phyloP scores from a whole-genome alignment of 2,797 vertebrate genomes.

The Triplophysa yarkandensis region DNA sequence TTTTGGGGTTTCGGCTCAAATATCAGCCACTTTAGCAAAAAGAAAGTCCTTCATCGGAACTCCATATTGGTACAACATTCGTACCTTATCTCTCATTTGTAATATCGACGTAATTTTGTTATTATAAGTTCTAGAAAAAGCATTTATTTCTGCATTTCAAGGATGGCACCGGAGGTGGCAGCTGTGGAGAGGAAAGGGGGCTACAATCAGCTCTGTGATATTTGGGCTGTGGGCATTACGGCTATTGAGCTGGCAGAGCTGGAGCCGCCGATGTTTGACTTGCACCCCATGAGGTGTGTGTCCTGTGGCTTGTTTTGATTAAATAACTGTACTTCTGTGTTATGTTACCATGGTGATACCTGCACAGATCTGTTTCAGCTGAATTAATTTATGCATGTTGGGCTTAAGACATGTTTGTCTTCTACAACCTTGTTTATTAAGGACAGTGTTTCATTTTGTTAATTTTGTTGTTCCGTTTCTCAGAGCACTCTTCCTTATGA shows the following conservation, averaged over 20 bases:
- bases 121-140: not conserved
- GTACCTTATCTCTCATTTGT: not conserved
- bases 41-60: conserved; percentile 99
- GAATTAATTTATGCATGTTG: not conserved
- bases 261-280: conserved; percentile 97
- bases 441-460: not conserved
- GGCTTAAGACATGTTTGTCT: not conserved
- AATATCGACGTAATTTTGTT: not conserved
- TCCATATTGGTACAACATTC: conserved; percentile 89
- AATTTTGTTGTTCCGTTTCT: not conserved
- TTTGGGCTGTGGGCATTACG: conserved; percentile 98
- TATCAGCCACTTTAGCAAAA: conserved; percentile 97
- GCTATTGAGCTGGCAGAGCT: conserved; percentile 96
- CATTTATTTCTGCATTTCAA: conserved; percentile 56
- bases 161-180: conserved; percentile 98
- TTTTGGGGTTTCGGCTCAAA: conserved; percentile 98
- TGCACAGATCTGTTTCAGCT: not conserved
- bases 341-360: not conserved
- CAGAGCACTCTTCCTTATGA: conserved; percentile 98
- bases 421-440: not conserved
- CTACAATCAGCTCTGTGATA: conserved; percentile 97
- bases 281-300: conserved; percentile 89
- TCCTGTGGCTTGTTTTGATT: not conserved
- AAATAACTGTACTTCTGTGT: conserved; percentile 1
- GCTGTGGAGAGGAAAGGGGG: conserved; percentile 97